These are phyloP conservation scores for Azorinus chamasolen DNA, from an alignment of 2,888 invertebrate species.

Conservation along the genomic window DNA sequence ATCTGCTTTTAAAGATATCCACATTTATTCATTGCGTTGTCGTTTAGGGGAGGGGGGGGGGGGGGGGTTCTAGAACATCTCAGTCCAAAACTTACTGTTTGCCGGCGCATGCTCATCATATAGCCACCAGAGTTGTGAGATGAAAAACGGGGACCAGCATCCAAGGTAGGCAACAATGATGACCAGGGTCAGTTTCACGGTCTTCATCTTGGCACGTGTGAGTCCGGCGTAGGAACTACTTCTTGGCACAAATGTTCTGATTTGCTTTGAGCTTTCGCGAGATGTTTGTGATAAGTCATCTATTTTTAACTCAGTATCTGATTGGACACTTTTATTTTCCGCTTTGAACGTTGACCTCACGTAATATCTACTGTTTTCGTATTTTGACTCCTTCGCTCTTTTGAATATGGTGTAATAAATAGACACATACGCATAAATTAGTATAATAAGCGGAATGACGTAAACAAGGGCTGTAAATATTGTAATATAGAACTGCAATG, in stretches of 20 bases:
- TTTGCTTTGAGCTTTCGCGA: not conserved
- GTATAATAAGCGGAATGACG: constrained; percentile 66
- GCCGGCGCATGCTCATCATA: constrained; percentile 67
- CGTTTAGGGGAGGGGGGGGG: no score
- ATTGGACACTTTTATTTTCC: no score
- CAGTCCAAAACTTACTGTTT: constrained; percentile 39
- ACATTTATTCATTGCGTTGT: no score
- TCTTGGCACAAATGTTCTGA: not conserved
- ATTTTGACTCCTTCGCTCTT: no score
- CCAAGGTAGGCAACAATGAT: constrained; percentile 88
- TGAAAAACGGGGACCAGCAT: constrained; percentile 91
- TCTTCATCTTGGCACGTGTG: constrained; percentile 86
- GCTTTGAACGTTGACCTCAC: no score
- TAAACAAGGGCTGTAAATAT: constrained; percentile 84
- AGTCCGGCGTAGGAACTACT: constrained; percentile 75
- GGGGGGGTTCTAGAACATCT: no score
- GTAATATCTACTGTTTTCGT: no score
- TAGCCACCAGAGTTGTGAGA: constrained; percentile 89
- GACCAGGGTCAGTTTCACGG: constrained; percentile 87
- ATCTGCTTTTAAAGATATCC: no score
- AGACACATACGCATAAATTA: constrained; percentile 62
- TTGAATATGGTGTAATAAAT: no score
- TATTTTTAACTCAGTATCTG: no score
- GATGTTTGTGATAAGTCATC: no score
- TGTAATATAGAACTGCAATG: constrained; percentile 83